Percentiles rank a stretch among this genome's conserved stretches.
These are phyloP conservation scores for Eunapius fragilis DNA, from an alignment of 37 sponge, comb jelly and placozoan genomes.

Conservation along the genomic window DNA sequence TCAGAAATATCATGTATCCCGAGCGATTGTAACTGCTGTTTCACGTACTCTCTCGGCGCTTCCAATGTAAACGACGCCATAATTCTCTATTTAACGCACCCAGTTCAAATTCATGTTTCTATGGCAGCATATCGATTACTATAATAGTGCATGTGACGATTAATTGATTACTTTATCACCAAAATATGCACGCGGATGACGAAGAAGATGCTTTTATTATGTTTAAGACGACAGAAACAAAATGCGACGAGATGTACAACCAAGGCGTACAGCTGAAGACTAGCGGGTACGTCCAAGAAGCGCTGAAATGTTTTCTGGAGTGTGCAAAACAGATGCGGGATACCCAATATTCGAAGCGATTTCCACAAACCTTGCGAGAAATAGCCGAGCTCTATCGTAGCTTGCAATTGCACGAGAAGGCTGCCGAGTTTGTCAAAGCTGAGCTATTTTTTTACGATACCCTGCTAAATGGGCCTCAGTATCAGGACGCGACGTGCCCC, in stretches of 20 bases:
- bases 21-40: slow-evolving; percentile 57
- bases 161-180: neutral
- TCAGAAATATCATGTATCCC: slow-evolving; percentile 57
- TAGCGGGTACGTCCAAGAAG: slow-evolving; percentile 5
- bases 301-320: slow-evolving; percentile 35
- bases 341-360: slow-evolving; percentile 46
- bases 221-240: slow-evolving; percentile 38
- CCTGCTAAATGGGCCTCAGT: neutral
- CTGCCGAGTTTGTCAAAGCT: slow-evolving; percentile 49
- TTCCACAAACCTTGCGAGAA: slow-evolving; percentile 46
- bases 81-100: slow-evolving; percentile 4
- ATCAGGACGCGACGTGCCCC: neutral
- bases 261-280: slow-evolving; percentile 20
- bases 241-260: slow-evolving; percentile 37
- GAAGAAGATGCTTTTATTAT: slow-evolving; percentile 49
- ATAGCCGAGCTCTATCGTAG: slow-evolving; percentile 13
- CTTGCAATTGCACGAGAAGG: slow-evolving; percentile 9
- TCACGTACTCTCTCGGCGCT: slow-evolving; percentile 65
- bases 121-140: neutral
- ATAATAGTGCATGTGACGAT: neutral
- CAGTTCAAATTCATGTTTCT: slow-evolving; percentile 10
- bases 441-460: slow-evolving; percentile 59
- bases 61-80: slow-evolving; percentile 14
- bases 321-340: slow-evolving; percentile 41
- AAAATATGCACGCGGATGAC: neutral